Percentiles rank a stretch among this genome's conserved stretches.
phyloP scores from a whole-genome alignment of 2,797 vertebrate species.

The Gymnoscopelus microlampas region DNA sequence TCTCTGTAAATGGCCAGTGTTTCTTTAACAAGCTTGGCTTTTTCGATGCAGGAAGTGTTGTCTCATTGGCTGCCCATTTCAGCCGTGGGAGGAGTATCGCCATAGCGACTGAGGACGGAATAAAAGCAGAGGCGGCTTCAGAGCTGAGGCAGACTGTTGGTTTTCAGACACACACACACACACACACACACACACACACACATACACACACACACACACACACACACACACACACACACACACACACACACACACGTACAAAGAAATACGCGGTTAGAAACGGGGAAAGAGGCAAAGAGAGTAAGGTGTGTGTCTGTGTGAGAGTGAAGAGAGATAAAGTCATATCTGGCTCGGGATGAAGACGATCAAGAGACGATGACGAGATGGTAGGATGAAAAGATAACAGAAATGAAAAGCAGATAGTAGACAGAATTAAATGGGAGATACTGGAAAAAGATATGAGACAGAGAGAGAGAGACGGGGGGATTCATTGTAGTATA shows the following conservation, averaged over 20 bases:
- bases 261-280: constrained; percentile 14
- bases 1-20: constrained; percentile 48
- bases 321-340: constrained; percentile 4
- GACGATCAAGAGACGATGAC: neutral
- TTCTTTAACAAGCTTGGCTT: constrained; percentile 74
- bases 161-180: constrained; percentile 33
- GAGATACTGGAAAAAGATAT: constrained; percentile 6
- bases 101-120: constrained; percentile 40
- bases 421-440: neutral
- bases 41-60: constrained; percentile 71
- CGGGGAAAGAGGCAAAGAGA: constrained; percentile 3
- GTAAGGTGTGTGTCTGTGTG: constrained; percentile 14
- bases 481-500: neutral
- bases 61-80: constrained; percentile 71
- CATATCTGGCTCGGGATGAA: constrained; percentile 14
- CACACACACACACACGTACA: constrained; percentile 2
- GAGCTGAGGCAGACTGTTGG: constrained; percentile 46
- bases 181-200: constrained; percentile 5
- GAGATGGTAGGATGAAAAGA: neutral
- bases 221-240: constrained; percentile 15
- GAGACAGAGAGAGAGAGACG: constrained; percentile 13
- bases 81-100: constrained; percentile 56
- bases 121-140: constrained; percentile 53
- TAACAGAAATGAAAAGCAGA: constrained; percentile 24
- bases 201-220: constrained; percentile 15